phyloP scores from a whole-genome alignment of 2,888 invertebrate species.

The Luffia ferchaultella region DNA sequence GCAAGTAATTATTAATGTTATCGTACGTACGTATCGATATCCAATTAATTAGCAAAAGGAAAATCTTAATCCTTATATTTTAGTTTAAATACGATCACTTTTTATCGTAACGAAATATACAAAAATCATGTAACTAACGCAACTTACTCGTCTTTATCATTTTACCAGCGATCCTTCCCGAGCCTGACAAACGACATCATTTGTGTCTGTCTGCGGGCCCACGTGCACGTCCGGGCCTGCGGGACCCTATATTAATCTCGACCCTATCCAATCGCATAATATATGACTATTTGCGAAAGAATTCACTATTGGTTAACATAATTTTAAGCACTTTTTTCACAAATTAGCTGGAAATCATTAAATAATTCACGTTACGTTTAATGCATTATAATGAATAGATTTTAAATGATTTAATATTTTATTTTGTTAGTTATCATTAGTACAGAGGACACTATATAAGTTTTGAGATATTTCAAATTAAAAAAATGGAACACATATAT shows the following conservation, averaged over 20 bases:
- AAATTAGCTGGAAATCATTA: too few species aligned
- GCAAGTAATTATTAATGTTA: too few species aligned
- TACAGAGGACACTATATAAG: too few species aligned
- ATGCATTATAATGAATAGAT: too few species aligned
- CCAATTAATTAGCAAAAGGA: too few species aligned
- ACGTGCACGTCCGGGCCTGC: not conserved
- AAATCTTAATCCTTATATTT: not conserved
- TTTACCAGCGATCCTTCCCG: not conserved
- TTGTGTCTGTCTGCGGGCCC: not conserved
- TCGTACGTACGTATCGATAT: too few species aligned
- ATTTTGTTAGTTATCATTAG: too few species aligned
- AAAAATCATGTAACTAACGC: not conserved
- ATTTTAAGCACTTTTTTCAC: not conserved
- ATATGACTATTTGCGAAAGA: not conserved
- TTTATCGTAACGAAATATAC: not conserved
- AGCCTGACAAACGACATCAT: not conserved
- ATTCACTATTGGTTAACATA: not conserved
- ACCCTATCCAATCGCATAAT: not conserved
- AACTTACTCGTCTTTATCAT: not conserved
- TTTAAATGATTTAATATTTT: too few species aligned
- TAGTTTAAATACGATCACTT: not conserved
- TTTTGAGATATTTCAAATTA: too few species aligned
- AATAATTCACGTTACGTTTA: too few species aligned
- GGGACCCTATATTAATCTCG: not conserved
- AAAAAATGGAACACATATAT: too few species aligned